Conservation (phyloP, 2,888 invertebrate genomes). For the Leptinotarsa tumamoca region DNA sequence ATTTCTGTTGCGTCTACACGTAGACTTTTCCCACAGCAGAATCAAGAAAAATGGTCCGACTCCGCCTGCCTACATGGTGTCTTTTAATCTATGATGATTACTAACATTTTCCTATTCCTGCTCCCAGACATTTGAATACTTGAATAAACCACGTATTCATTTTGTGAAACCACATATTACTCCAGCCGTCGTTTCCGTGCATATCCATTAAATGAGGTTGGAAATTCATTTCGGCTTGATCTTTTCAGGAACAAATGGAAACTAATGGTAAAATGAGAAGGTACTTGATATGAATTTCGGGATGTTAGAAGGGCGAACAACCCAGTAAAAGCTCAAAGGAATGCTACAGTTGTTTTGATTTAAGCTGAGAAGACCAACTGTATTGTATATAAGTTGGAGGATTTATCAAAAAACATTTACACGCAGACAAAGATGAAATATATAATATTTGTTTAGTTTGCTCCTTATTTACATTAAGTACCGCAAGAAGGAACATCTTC, state of each 20-base stretch:
- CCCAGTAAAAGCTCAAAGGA: not conserved
- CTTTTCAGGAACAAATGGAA: not conserved
- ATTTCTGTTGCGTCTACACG: slow-evolving; percentile 45
- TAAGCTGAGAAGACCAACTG: no score
- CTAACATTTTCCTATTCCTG: not conserved
- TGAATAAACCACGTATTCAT: slow-evolving; percentile 16
- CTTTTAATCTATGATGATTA: not conserved
- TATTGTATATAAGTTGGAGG: no score
- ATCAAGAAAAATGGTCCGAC: not conserved
- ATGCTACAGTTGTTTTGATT: no score
- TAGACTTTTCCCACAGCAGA: not conserved
- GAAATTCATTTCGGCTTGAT: not conserved
- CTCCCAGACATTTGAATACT: not conserved
- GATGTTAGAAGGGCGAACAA: not conserved
- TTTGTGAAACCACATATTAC: slow-evolving; percentile 6
- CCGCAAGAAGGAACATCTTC: no score
- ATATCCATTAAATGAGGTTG: not conserved
- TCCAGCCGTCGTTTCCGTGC: not conserved
- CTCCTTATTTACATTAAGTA: no score
- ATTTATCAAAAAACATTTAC: no score
- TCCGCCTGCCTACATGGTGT: not conserved
- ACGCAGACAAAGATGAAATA: no score
- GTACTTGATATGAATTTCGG: not conserved
- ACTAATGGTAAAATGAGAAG: not conserved
- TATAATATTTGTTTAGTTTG: no score